Evolutionary conservation across 2,113 vertebrate species (phyloP).

Genomic region (Hemibagrus wyckioides): DNA sequence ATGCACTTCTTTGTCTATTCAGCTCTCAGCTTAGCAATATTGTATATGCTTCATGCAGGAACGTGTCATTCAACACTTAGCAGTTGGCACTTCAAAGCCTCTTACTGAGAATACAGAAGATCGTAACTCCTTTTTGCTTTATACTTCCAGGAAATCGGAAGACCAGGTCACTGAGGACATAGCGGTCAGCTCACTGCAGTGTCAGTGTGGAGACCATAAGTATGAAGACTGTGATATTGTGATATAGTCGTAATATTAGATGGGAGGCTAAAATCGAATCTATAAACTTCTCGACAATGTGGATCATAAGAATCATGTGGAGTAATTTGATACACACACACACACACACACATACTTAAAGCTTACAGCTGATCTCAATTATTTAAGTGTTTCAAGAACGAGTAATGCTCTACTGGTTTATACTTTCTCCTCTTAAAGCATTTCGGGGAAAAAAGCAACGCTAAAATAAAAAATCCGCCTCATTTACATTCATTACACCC

Average conservation of each 20-base stretch:
- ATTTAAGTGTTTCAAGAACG: not conserved
- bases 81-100: not conserved
- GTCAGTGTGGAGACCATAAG: not conserved
- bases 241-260: not conserved
- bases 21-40: not conserved
- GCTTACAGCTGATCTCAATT: constrained; percentile 6
- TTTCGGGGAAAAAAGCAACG: not conserved
- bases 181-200: not conserved
- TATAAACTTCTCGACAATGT: not conserved
- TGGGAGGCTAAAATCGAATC: constrained; percentile 1
- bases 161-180: not conserved
- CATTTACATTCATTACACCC: not conserved
- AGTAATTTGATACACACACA: not conserved
- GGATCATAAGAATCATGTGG: not conserved
- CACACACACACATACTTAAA: not conserved
- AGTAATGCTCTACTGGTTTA: constrained; percentile 3
- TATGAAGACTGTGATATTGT: not conserved
- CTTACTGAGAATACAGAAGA: not conserved
- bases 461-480: not conserved
- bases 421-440: not conserved
- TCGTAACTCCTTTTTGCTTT: constrained; percentile 1
- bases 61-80: not conserved
- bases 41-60: not conserved
- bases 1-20: not conserved
- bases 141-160: constrained; percentile 2